phyloP scores from a whole-genome alignment of 23 tunicate genomes.

The Corella eumyota region DNA sequence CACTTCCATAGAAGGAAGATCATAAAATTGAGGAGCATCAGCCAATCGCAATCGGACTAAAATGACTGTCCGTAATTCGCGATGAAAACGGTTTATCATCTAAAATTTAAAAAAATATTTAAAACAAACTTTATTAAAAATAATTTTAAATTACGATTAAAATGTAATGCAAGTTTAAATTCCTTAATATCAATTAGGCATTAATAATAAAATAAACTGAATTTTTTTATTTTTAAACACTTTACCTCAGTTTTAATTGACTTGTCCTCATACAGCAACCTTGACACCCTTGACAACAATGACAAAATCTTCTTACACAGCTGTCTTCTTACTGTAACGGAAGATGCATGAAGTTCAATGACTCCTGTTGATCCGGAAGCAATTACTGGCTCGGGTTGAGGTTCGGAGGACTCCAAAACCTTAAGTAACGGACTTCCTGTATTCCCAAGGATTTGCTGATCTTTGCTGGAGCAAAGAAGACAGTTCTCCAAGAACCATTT shows the following conservation, averaged over 20 bases:
- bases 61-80: conserved; percentile 44
- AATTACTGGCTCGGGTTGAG: conserved; percentile 23
- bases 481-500: conserved; percentile 27
- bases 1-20: conserved; percentile 88
- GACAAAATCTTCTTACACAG: conserved; percentile 55
- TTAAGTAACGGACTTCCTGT: conserved; percentile 36
- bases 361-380: background rate
- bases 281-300: conserved; percentile 35
- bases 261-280: conserved; percentile 2
- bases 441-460: conserved; percentile 16
- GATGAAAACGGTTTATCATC: conserved; percentile 31
- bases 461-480: conserved; percentile 9
- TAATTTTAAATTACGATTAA: too few species aligned
- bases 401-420: conserved; percentile 51
- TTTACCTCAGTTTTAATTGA: background rate
- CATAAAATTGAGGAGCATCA: conserved; percentile 80
- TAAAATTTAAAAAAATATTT: background rate
- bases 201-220: too few species aligned
- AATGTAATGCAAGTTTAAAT: too few species aligned
- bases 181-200: too few species aligned
- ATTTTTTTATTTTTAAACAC: too few species aligned
- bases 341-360: conserved; percentile 3
- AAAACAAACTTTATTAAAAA: too few species aligned
- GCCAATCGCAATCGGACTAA: conserved; percentile 64
- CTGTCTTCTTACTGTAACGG: conserved; percentile 41